Percentiles rank a stretch among this genome's conserved stretches.
These are phyloP conservation scores for Marcusenius ussheri DNA, from an alignment of 2,113 vertebrate species.

Conservation along the genomic window DNA sequence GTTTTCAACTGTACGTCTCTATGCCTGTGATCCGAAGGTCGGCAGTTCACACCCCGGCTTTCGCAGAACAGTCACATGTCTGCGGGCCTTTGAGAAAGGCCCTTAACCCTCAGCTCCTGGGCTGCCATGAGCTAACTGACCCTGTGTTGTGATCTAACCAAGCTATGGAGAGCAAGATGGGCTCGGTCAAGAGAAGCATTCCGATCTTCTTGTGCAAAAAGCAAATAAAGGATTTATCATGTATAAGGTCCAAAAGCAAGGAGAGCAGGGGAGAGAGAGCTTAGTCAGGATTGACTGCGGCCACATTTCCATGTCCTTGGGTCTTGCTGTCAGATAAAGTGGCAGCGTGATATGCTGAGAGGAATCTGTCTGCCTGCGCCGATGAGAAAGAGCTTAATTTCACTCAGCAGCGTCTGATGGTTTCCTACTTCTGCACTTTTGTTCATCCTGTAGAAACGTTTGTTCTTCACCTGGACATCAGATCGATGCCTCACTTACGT, in stretches of 20 bases:
- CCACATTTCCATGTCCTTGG: background rate
- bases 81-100: background rate
- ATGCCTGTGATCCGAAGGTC: background rate
- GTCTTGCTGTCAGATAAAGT: background rate
- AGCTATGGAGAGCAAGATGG: background rate
- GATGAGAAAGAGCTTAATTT: background rate
- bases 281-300: background rate
- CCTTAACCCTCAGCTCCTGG: background rate
- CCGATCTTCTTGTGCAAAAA: background rate
- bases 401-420: background rate
- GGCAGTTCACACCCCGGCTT: background rate
- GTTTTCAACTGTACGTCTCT: no score
- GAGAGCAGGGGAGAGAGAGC: background rate
- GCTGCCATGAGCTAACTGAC: accelerated
- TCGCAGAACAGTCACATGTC: no score
- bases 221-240: background rate
- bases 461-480: background rate
- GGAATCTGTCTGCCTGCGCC: background rate
- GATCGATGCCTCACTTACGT: background rate
- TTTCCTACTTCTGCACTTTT: background rate
- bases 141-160: background rate
- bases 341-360: background rate
- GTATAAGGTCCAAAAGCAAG: background rate
- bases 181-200: background rate
- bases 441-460: background rate